Percentiles rank a stretch among this genome's conserved stretches.
phyloP scores from a whole-genome alignment of 37 sponge, comb jelly and placozoan species.

The Halichondria panicea region DNA sequence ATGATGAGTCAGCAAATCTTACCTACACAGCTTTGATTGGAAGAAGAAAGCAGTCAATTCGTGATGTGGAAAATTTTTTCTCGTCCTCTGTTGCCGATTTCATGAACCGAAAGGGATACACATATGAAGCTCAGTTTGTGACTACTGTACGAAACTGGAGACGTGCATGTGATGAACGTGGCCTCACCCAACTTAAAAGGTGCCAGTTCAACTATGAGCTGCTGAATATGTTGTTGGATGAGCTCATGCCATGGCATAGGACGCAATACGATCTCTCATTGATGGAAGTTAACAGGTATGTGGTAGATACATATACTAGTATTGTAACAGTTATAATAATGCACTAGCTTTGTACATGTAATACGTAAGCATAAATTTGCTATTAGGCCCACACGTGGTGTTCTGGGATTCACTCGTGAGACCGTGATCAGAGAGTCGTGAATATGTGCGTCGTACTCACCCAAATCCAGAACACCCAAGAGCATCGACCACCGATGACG shows the following conservation, averaged over 20 bases:
- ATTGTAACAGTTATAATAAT: neutral
- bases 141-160: constrained; percentile 23
- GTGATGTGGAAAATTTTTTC: constrained; percentile 11
- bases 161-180: constrained; percentile 35
- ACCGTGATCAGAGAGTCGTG: constrained; percentile 23
- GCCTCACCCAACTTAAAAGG: constrained; percentile 20
- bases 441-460: constrained; percentile 3
- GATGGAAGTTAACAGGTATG: constrained; percentile 29
- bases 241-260: constrained; percentile 48
- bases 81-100: constrained; percentile 9
- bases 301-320: neutral
- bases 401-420: constrained; percentile 28
- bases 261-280: constrained; percentile 5
- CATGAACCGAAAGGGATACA: constrained; percentile 29
- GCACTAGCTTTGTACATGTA: neutral
- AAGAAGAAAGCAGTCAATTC: constrained; percentile 26
- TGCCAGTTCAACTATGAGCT: constrained; percentile 25
- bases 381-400: neutral
- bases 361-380: neutral
- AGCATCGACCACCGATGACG: constrained; percentile 39
- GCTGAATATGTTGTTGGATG: constrained; percentile 25
- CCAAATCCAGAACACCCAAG: constrained; percentile 20
- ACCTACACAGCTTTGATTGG: constrained; percentile 37
- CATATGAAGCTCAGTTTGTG: constrained; percentile 33
- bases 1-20: constrained; percentile 21